Evolutionary conservation across 2,888 invertebrate genomes (phyloP), one percentile per base, ranked within the genome.

Genomic region (Seira ritae): DNA sequence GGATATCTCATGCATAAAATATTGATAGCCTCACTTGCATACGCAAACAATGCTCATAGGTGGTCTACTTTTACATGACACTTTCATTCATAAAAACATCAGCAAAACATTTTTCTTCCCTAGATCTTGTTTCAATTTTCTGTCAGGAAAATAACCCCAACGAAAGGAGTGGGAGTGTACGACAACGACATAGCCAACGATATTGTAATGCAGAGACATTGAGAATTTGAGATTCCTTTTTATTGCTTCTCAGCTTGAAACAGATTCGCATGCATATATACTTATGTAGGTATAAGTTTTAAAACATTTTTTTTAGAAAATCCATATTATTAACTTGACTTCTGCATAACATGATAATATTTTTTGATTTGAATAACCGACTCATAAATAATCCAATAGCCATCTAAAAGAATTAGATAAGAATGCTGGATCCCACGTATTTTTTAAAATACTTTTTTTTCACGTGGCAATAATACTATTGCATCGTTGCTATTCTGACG

Each of bases 71-170:
- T 12, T 66, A 76, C 72, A 82, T 82, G 76, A 74, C 76, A 68
- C 76, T 72, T 77, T 77, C 82, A 82, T 82, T 82, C 76, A 82
- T 76, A 72, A 77, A 74, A 82, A 69, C 17, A 4, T 69, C 76
- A 68, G 37, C 68, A 55, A 76, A 8, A 42, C 23, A 55, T 19
- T 23, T 60, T 15, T 60, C 60, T 3, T 60, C 4, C 17, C n/a
- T n/a, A 6, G 10, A 6, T 17, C 4, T n/a, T 60, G 60, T 4
- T n/a, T 60, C 4, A 12, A 60, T 60, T 60, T 60, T 17, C n/a
- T 60, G 17, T 15, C 6, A 69, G 37, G 24, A 68, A 69, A 68
- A 19, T n/a, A 19, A 68, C 23, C 50, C 50, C 15, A 17, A 67
- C 60, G 10, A 69, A 46, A 62, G 70, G 20, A 20, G 20, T 20